These are phyloP conservation scores for zebrafish (Danio rerio) DNA, from an alignment of 2,113 vertebrate species.

Conservation along the genomic window DNA sequence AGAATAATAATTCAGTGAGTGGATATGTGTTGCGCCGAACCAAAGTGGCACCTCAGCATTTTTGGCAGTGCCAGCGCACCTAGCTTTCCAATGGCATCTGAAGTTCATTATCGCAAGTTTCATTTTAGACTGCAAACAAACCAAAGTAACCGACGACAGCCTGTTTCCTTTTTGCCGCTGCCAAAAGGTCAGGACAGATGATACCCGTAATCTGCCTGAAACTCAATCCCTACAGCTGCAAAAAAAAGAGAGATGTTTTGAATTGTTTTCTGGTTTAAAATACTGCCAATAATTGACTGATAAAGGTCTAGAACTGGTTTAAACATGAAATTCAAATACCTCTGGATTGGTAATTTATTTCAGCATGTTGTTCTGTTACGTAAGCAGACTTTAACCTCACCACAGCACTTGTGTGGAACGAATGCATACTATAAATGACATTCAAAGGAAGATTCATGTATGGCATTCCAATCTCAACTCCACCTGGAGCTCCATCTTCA, in stretches of 20 bases:
- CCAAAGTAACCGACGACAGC: background rate
- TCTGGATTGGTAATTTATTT: background rate
- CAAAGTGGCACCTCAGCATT: conserved; percentile 11
- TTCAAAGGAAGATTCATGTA: conserved; percentile 34
- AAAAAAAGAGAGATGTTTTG: background rate
- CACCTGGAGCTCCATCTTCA: background rate
- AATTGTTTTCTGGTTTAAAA: conserved; percentile 25
- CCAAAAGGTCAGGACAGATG: conserved; percentile 25
- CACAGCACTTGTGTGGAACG: conserved; percentile 34
- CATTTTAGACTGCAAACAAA: conserved; percentile 6
- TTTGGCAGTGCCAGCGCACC: conserved; percentile 1
- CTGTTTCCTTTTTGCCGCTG: background rate
- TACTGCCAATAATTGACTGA: background rate
- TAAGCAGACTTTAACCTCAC: conserved; percentile 26
- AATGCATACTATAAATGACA: conserved; percentile 36
- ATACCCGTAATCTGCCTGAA: conserved; percentile 29
- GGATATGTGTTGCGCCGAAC: background rate
- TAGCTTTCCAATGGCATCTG: conserved; percentile 24
- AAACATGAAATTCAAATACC: conserved; percentile 21
- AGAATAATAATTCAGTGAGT: conserved; percentile 23
- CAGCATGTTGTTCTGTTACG: conserved; percentile 6
- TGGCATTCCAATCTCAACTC: conserved; percentile 10
- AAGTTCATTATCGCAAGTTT: conserved; percentile 22
- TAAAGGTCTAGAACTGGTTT: conserved; percentile 17
- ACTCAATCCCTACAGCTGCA: conserved; percentile 20